Evolutionary conservation across 1,140 invertebrate species (phyloP).

Genomic region (Panulirus ornatus): DNA sequence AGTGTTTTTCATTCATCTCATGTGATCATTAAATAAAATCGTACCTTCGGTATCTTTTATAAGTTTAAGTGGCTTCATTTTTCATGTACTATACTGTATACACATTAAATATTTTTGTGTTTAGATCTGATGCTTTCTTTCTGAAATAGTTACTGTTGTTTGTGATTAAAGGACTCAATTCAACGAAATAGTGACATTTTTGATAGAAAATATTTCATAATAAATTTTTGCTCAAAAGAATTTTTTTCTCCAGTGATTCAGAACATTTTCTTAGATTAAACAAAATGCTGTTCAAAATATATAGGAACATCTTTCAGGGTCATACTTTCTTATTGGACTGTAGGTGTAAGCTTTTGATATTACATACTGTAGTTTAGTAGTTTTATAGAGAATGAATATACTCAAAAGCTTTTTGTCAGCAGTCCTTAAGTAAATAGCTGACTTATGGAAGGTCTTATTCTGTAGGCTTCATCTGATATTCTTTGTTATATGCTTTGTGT

Average conservation of each 20-base stretch:
- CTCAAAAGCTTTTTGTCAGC: slow-evolving; percentile 28
- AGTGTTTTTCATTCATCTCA: no score
- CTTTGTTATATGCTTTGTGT: slow-evolving; percentile 40
- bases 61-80: background rate
- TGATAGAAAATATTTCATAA: slow-evolving; percentile 17
- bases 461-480: slow-evolving; percentile 17
- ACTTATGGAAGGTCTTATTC: slow-evolving; percentile 30
- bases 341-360: slow-evolving; percentile 19
- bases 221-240: slow-evolving; percentile 26
- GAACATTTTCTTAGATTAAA: background rate
- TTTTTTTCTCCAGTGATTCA: background rate
- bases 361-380: slow-evolving; percentile 33
- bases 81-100: background rate
- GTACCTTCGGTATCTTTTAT: no score
- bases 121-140: background rate
- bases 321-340: slow-evolving; percentile 5
- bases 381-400: slow-evolving; percentile 46
- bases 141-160: background rate
- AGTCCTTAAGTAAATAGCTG: background rate
- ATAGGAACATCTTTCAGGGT: slow-evolving; percentile 17
- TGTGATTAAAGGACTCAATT: background rate
- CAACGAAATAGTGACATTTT: slow-evolving; percentile 21
- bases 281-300: background rate
- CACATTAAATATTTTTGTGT: background rate
- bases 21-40: no score